Base-by-base conservation (phyloP, 2,888 invertebrate genomes). In the Drosophila koepferae region DNA sequence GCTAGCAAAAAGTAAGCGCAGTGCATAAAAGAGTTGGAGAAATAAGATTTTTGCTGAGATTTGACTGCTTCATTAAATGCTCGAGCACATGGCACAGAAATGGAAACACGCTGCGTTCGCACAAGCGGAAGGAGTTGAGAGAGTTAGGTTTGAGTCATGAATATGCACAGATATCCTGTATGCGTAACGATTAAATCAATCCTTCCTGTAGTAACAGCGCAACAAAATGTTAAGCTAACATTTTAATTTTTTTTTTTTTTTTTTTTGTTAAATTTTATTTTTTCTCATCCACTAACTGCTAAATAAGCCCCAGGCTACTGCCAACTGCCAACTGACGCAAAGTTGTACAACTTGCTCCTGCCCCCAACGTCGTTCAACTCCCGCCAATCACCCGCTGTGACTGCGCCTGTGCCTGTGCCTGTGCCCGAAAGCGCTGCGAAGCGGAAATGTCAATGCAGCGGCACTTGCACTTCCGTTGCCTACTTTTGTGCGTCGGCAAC, bases 381-480 rank as follows among this genome's bases (percentile, higher is more conserved):
- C 65, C 31, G 63, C 56, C 63, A 36, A n/a, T 59, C 6, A 18
- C 53, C 43, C 0, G 16, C 20, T 3, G 12, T 12, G 36, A 9
- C 36, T 36, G 3, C 10, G 10, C 9, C 6, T 48, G 60, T 68
- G 41, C 51, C 61, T 67, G 60, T 36, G 76, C 53, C 60, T 48
- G 62, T 28, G 69, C 73, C 80, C 73, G 81, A 84, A 87, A 83
- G 85, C 74, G 73, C 82, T 82, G 67, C 77, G 80, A 86, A 89
- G 75, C 86, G 89, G 87, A 86, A 87, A 89, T 87, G 87, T 89
- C 89, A 89, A 89, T 87, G 89, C 86, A 89, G 82, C 86, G 82
- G 74, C 89, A 86, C 84, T 85, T 86, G 86, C 86, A 85, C 88
- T 89, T 86, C 87, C 89, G 85, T 75, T 82, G 82, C 89, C 86